Conservation (phyloP, 2,797 vertebrate species). For the Oryzias sinensis region DNA sequence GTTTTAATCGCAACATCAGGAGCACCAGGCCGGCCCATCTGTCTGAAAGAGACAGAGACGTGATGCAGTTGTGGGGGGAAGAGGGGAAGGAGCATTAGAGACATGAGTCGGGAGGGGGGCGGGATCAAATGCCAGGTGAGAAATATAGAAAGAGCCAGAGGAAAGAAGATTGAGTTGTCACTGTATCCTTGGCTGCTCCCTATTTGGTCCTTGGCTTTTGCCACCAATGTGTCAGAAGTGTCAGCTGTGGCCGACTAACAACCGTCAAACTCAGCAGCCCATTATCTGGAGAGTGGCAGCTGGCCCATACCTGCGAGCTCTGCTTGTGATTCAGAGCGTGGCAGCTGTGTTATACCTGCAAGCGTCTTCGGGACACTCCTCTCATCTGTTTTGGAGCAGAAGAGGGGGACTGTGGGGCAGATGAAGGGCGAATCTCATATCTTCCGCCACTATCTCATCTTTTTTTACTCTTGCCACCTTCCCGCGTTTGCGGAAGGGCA, state of each 20-base stretch:
- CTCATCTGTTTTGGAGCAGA: conserved; percentile 61
- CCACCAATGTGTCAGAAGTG: conserved; percentile 34
- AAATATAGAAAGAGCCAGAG: conserved; percentile 17
- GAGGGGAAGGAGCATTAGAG: conserved; percentile 1
- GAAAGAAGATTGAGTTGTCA: conserved; percentile 42
- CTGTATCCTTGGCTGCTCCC: conserved; percentile 27
- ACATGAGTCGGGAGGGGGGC: neutral
- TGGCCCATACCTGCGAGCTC: conserved; percentile 73
- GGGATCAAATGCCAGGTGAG: neutral
- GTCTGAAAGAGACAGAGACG: conserved; percentile 60
- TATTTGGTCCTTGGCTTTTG: conserved; percentile 34
- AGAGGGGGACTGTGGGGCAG: conserved; percentile 54
- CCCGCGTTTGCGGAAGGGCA: conserved; percentile 14
- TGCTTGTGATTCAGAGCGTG: conserved; percentile 69
- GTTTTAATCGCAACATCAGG: conserved; percentile 93
- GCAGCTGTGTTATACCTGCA: conserved; percentile 79
- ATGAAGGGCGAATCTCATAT: conserved; percentile 61
- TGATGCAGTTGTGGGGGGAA: conserved; percentile 1
- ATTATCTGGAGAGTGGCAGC: conserved; percentile 74
- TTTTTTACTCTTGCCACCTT: conserved; percentile 26
- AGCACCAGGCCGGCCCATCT: conserved; percentile 90
- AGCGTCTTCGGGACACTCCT: conserved; percentile 71
- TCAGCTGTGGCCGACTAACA: conserved; percentile 69
- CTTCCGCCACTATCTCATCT: conserved; percentile 34
- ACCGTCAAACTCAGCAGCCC: conserved; percentile 65